phyloP scores from a whole-genome alignment of 2,888 invertebrate genomes.

The Eueremaeus valkanovi region DNA sequence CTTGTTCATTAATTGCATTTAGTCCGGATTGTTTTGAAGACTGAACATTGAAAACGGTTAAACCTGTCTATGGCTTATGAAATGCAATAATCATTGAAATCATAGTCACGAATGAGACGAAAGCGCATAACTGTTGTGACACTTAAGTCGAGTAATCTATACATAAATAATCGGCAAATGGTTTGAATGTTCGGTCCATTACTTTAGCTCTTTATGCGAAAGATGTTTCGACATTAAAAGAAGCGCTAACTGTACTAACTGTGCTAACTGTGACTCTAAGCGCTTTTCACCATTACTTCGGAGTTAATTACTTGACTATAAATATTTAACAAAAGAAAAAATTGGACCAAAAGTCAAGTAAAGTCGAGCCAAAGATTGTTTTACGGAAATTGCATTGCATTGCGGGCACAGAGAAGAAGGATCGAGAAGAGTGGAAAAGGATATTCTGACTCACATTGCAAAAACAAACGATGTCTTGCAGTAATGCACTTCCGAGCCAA shows the following conservation, averaged over 20 bases:
- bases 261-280: neutral
- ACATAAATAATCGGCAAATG: neutral
- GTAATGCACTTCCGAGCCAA: conserved; percentile 23
- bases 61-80: too few relatives aligned
- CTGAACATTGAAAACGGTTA: too few relatives aligned
- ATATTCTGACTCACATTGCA: neutral
- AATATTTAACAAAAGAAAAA: conserved; percentile 19
- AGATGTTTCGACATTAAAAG: neutral
- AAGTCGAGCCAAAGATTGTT: conserved; percentile 2
- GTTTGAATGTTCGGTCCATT: too few relatives aligned
- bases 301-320: conserved; percentile 14
- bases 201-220: neutral
- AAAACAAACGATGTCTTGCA: conserved; percentile 7
- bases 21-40: too few relatives aligned
- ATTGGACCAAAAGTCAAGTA: neutral
- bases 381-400: conserved; percentile 10
- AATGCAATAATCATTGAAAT: neutral
- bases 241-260: too few relatives aligned
- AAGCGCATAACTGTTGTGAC: neutral
- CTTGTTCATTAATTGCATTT: too few relatives aligned
- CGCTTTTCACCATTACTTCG: neutral
- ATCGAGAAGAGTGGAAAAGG: neutral
- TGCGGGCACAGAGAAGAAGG: neutral
- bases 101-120: neutral
- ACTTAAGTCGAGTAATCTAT: neutral